Evolutionary conservation across 2,888 invertebrate genomes (phyloP), one percentile per base, ranked within the genome.

Genomic region (Andrena hattorfiana): DNA sequence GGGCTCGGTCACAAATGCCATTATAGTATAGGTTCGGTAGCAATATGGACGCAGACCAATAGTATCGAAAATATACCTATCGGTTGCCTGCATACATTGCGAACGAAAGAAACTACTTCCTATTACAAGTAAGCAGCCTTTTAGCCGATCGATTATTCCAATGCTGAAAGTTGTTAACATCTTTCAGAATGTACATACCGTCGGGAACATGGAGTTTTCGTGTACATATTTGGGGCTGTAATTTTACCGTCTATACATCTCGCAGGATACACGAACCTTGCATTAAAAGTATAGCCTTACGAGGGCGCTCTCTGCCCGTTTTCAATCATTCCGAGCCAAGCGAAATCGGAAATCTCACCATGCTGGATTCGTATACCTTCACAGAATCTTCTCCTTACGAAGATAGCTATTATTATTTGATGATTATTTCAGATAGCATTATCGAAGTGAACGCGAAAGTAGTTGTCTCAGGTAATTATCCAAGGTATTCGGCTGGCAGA

Each of bases 11-110:
- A 94, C 85, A 94, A 94, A 87, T 95, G 95, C 80, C 94, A 92
- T 71, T 95, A 95, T 84, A 94, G 94, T 82, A 90, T 95, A 77
- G 95, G 94, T 42, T 94, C 95, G 3, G 93, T 95, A 54, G 95
- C 94, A n/a, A 86, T 94, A 73, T 95, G 95, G 95, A 93, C 92
- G 32, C 94, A 94, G 87, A 92, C 92, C 6, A 91, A 92, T 67
- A 93, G 92, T 32, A 93, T 95, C 67, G 90, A 93, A 70, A 94
- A 93, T 76, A 93, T 95, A 85, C 94, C 94, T 35, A 89, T 94
- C 35, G 94, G 94, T 48, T 90, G 92, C 60, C 89, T 92, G 62
- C 91, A 90, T 71, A 92, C 86, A 63, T 89, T 94, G 71, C 92
- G 83, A 81, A 94, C 94, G 42, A 90, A 87, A 68, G 93, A 94